Conservation (phyloP, 1,140 invertebrate genomes). For the Anthonomus grandis region DNA sequence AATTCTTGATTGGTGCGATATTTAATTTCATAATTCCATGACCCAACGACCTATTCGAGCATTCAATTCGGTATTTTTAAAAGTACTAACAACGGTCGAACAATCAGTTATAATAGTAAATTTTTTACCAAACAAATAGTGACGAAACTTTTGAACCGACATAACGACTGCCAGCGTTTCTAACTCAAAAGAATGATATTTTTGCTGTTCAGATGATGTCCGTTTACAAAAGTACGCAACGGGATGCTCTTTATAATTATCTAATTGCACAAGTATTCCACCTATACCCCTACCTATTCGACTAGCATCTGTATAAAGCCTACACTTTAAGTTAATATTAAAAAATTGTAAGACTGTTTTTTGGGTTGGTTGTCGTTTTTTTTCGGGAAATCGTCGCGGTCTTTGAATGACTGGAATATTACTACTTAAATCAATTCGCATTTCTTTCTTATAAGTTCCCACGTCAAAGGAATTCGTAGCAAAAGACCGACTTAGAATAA, state of each 20-base stretch:
- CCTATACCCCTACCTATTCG: no score
- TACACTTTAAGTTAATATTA: no score
- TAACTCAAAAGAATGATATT: no score
- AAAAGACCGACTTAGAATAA: background rate
- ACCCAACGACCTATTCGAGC: conserved; percentile 36
- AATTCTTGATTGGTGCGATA: conserved; percentile 29
- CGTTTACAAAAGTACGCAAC: conserved; percentile 27
- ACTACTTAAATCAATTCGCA: background rate
- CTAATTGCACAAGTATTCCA: conserved; percentile 15
- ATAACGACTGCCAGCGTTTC: no score
- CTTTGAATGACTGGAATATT: background rate
- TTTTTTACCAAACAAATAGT: no score
- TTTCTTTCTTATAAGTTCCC: background rate
- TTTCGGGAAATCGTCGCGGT: background rate
- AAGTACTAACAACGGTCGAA: conserved; percentile 29
- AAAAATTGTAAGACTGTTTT: background rate
- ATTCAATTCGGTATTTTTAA: conserved; percentile 33
- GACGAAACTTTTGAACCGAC: no score
- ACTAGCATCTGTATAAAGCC: no score
- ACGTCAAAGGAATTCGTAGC: background rate
- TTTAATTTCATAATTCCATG: conserved; percentile 31
- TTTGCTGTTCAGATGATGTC: conserved; percentile 16
- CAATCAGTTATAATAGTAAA: no score
- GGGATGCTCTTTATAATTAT: conserved; percentile 16
- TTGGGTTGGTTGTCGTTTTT: background rate